phyloP scores from a whole-genome alignment of 2,888 invertebrate genomes.

The Pardosa pseudoannulata region DNA sequence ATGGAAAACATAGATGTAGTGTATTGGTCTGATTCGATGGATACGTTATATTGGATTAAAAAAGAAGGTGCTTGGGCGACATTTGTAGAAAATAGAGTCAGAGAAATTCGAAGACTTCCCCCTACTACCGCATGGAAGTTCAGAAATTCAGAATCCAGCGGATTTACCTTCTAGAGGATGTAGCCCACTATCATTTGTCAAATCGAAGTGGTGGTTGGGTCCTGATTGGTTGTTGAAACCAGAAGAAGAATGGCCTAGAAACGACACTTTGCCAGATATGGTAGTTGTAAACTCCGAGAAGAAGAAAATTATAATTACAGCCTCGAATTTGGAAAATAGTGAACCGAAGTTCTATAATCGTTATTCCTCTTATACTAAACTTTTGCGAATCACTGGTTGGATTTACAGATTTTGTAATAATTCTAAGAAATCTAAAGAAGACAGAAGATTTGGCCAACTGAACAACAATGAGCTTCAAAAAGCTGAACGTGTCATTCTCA shows the following conservation, averaged over 20 bases:
- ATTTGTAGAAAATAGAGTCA: no score
- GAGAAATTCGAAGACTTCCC: not conserved
- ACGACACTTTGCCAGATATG: not conserved
- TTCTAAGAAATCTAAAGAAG: no score
- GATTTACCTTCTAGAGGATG: slow-evolving; percentile 10
- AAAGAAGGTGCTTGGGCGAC: not conserved
- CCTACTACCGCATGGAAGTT: not conserved
- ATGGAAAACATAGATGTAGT: no score
- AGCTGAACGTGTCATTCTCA: no score
- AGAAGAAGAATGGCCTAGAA: not conserved
- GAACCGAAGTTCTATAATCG: no score
- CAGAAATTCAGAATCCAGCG: not conserved
- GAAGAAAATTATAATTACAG: not conserved
- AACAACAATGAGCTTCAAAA: no score
- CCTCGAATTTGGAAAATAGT: not conserved
- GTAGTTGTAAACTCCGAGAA: not conserved
- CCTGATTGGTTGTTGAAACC: not conserved
- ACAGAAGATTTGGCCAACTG: no score
- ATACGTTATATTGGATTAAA: not conserved
- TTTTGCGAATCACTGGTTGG: no score
- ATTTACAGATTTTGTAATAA: no score
- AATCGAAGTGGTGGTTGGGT: not conserved
- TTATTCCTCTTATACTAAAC: no score
- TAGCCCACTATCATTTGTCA: not conserved
- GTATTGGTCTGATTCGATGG: slow-evolving; percentile 25